Base-by-base conservation (phyloP, 2,113 vertebrate species). In the Mastomys coucha region DNA sequence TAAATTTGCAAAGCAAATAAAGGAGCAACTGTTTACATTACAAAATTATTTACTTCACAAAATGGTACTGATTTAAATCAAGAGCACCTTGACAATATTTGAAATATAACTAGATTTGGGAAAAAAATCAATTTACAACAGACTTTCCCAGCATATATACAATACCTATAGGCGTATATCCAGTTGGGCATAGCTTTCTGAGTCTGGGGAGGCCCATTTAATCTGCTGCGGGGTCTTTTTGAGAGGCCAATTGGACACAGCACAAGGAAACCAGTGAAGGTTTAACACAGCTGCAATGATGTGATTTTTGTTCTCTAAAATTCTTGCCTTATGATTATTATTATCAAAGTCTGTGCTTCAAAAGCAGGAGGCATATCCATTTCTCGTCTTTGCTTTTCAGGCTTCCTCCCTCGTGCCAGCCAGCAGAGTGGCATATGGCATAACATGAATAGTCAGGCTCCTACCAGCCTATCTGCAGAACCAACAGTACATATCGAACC, bases 401-500 rank as follows among this genome's bases (percentile, higher is more conserved):
- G 77, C 90, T 96, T 95, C 58, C 94, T 93, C 45, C 65, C 77
- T 53, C 95, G 91, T 88, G 88, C 95, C 89, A 92, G 89, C 95
- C 94, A 94, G 39, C 95, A 92, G 98, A 94, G 14, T 89, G 95
- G 94, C 97, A 72, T 89, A 97, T 97, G 96, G 96, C 95, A 97
- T 89, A 97, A 95, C 96, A 53, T 9, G 94, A 94, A 93, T 58
- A 96, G 70, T 70, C 97, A 69, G 70, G 94, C 96, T 98, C 98
- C 98, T 97, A 98, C 90, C 96, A 96, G 91, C 90, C 73, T 94
- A 96, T 98, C 93, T 97, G 96, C 95, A 98, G 96, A 98, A 81
- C 94, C 95, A 98, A 97, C 96, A 88, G 94, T 97, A 97, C 98
- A 97, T 96, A 97, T 95, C 97, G 97, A 98, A 98, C 95, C 92